A percentile compares a stretch with the other conserved stretches of the same genome.
Conservation (phyloP, 2,113 vertebrate species). For the cattle (Bos taurus) region DNA sequence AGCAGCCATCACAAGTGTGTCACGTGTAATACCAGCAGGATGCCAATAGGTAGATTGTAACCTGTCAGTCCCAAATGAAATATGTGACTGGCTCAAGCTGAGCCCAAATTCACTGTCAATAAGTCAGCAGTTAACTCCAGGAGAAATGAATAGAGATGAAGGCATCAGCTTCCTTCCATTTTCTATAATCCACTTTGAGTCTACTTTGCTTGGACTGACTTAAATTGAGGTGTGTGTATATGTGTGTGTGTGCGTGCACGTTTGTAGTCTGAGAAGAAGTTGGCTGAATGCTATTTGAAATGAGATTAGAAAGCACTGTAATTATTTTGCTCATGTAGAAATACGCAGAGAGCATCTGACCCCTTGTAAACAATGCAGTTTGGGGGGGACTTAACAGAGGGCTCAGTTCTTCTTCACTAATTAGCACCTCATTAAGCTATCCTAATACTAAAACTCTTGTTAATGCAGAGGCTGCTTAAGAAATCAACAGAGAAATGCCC, state of each 20-base stretch:
- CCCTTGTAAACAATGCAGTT: constrained; percentile 10
- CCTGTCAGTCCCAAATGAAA: constrained; percentile 43
- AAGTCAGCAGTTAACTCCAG: constrained; percentile 39
- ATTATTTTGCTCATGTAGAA: constrained; percentile 33
- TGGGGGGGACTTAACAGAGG: background rate
- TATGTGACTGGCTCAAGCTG: constrained; percentile 53
- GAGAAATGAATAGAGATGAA: constrained; percentile 57
- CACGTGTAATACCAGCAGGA: constrained; percentile 26
- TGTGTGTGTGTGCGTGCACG: background rate
- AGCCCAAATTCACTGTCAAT: constrained; percentile 54
- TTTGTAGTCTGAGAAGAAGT: background rate
- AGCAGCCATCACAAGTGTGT: background rate
- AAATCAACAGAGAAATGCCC: constrained; percentile 29
- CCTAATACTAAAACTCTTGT: background rate
- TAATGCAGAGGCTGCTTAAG: background rate
- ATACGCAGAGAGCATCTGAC: background rate
- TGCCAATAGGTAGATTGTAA: constrained; percentile 59
- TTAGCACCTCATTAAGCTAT: constrained; percentile 40
- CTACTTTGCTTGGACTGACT: background rate
- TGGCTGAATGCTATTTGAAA: background rate
- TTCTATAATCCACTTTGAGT: constrained; percentile 22
- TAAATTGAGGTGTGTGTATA: background rate
- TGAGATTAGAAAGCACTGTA: constrained; percentile 12
- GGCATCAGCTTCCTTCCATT: constrained; percentile 21
- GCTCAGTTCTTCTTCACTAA: background rate